phyloP scores from a whole-genome alignment of 1,140 invertebrate genomes.

The Procambarus clarkii region DNA sequence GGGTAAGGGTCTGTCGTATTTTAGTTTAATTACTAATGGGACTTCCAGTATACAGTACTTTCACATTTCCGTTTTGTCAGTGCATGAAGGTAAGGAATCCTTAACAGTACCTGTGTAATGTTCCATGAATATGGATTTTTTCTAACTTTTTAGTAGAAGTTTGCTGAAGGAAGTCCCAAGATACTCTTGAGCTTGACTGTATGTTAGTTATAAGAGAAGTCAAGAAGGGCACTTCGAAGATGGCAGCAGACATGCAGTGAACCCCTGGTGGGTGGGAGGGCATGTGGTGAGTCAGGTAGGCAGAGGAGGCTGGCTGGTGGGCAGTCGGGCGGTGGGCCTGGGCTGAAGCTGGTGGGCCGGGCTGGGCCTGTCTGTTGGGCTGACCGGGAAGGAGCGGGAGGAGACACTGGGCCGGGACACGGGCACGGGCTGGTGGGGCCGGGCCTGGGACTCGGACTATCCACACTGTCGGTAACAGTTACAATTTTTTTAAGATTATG shows the following conservation, averaged over 20 bases:
- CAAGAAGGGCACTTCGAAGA: slow-evolving; percentile 44
- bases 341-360: slow-evolving; percentile 41
- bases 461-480: slow-evolving; percentile 58
- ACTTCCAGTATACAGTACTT: slow-evolving; percentile 28
- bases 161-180: slow-evolving; percentile 64
- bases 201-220: slow-evolving; percentile 63
- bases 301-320: slow-evolving; percentile 38
- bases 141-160: slow-evolving; percentile 39
- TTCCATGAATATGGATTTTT: slow-evolving; percentile 25
- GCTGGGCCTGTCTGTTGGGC: slow-evolving; percentile 56
- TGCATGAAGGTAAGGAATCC: slow-evolving; percentile 62
- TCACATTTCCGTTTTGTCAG: slow-evolving; percentile 10
- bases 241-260: slow-evolving; percentile 56
- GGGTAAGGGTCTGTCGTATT: slow-evolving; percentile 65
- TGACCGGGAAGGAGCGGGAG: slow-evolving; percentile 63
- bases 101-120: slow-evolving; percentile 18
- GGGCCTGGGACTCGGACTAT: slow-evolving; percentile 60
- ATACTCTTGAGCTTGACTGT: slow-evolving; percentile 54
- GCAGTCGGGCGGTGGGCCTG: slow-evolving; percentile 53
- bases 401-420: slow-evolving; percentile 60
- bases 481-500: slow-evolving; percentile 39
- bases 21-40: slow-evolving; percentile 45
- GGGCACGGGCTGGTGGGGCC: slow-evolving; percentile 55
- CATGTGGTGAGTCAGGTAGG: slow-evolving; percentile 66
- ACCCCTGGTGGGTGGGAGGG: slow-evolving; percentile 66